A percentile compares a stretch with the other conserved stretches of the same genome.
These are phyloP conservation scores for Microcebus lehilahytsara DNA, from an alignment of 2,113 vertebrate species.

Conservation along the genomic window DNA sequence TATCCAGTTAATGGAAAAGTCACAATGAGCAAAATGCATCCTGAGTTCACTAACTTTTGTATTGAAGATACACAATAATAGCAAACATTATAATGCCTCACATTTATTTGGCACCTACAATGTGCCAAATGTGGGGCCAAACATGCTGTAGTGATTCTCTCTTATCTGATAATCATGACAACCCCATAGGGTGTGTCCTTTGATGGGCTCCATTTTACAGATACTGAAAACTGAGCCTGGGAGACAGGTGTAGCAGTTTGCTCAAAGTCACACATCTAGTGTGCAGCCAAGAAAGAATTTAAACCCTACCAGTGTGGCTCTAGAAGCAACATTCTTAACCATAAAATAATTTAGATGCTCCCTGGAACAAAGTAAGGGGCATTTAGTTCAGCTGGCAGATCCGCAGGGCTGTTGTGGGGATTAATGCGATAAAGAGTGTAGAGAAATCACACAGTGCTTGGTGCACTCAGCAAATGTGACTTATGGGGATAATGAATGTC, in stretches of 20 bases:
- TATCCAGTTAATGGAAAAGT: constrained; percentile 7
- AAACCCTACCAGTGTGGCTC: accelerated
- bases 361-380: not conserved
- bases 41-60: not conserved
- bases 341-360: not conserved
- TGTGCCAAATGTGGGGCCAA: not conserved
- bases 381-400: not conserved
- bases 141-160: not conserved
- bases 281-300: not conserved
- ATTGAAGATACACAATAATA: not conserved
- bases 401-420: no score
- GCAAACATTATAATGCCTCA: not conserved
- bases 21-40: not conserved
- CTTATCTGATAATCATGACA: not conserved
- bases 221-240: not conserved
- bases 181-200: not conserved
- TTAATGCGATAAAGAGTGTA: not conserved
- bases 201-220: not conserved
- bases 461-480: not conserved
- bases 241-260: not conserved
- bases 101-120: not conserved
- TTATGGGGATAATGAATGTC: not conserved
- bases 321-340: not conserved
- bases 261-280: not conserved
- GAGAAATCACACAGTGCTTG: not conserved